Conservation (phyloP, 2,113 vertebrate genomes). For the Numida meleagris region DNA sequence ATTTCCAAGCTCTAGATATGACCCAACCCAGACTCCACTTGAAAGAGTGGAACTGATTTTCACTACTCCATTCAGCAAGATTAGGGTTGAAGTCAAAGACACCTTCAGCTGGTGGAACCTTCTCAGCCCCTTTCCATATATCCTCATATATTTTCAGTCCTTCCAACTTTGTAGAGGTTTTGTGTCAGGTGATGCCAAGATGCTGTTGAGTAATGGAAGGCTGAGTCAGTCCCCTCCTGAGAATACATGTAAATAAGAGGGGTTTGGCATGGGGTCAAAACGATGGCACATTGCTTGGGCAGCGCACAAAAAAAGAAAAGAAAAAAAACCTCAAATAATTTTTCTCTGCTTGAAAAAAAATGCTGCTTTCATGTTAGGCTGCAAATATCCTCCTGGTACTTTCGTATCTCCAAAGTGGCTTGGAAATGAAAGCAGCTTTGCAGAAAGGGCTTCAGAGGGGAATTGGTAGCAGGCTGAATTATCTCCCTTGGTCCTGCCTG, state of each 20-base stretch:
- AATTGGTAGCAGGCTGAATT: neutral
- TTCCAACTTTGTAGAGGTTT: neutral
- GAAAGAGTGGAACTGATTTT: neutral
- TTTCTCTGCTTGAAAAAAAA: neutral
- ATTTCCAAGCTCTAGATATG: neutral
- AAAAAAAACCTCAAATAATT: neutral
- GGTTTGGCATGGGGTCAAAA: neutral
- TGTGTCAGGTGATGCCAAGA: conserved; percentile 10
- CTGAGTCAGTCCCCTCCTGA: conserved; percentile 12
- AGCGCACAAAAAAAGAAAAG: neutral
- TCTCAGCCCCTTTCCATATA: neutral
- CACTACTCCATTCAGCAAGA: neutral
- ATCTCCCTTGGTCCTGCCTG: neutral
- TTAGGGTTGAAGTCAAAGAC: neutral
- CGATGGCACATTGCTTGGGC: neutral
- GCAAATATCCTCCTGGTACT: conserved; percentile 40
- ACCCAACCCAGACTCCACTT: neutral
- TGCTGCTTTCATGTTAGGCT: conserved; percentile 32
- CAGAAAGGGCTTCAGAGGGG: conserved; percentile 3
- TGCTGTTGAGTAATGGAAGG: conserved; percentile 17
- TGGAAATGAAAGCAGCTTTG: conserved; percentile 53
- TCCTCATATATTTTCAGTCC: neutral
- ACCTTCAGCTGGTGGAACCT: neutral
- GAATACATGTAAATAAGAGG: conserved; percentile 41
- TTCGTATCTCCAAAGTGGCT: conserved; percentile 46